Percentiles rank a stretch among this genome's conserved stretches.
Conservation (phyloP, 2,113 vertebrate species). For the Nycticryphes semicollaris region DNA sequence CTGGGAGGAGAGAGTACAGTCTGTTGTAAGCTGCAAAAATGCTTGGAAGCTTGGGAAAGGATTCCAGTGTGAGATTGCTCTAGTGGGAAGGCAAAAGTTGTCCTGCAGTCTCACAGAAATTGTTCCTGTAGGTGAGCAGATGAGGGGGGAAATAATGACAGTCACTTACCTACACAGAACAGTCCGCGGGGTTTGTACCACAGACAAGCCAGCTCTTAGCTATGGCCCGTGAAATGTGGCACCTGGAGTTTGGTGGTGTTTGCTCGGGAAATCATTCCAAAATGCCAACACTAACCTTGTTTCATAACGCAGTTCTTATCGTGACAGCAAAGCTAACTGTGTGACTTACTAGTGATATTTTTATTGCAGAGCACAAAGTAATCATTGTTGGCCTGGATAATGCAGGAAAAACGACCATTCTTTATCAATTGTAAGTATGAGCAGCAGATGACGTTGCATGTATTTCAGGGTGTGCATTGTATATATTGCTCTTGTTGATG, state of each 20-base stretch:
- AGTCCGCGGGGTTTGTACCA: rapidly evolving
- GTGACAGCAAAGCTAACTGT: background rate
- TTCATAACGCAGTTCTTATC: background rate
- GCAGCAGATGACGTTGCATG: rapidly evolving
- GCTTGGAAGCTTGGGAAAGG: background rate
- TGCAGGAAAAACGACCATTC: slow-evolving; percentile 97
- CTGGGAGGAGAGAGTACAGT: background rate
- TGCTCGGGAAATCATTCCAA: background rate
- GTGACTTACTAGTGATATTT: background rate
- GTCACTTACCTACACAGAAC: background rate
- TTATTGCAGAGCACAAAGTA: slow-evolving; percentile 95
- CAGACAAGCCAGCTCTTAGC: rapidly evolving
- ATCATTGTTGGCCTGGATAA: slow-evolving; percentile 99
- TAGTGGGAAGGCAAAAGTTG: background rate
- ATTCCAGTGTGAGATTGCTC: rapidly evolving
- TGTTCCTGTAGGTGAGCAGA: background rate
- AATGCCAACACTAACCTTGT: background rate
- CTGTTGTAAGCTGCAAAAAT: background rate
- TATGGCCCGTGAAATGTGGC: background rate
- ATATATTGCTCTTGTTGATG: background rate
- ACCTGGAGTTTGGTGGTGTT: background rate
- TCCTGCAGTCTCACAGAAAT: background rate
- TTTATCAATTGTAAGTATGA: slow-evolving; percentile 97
- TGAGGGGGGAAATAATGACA: background rate
- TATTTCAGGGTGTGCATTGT: background rate